These are phyloP conservation scores for Donacobius atricapilla DNA, from an alignment of 2,113 vertebrate genomes.

Conservation along the genomic window DNA sequence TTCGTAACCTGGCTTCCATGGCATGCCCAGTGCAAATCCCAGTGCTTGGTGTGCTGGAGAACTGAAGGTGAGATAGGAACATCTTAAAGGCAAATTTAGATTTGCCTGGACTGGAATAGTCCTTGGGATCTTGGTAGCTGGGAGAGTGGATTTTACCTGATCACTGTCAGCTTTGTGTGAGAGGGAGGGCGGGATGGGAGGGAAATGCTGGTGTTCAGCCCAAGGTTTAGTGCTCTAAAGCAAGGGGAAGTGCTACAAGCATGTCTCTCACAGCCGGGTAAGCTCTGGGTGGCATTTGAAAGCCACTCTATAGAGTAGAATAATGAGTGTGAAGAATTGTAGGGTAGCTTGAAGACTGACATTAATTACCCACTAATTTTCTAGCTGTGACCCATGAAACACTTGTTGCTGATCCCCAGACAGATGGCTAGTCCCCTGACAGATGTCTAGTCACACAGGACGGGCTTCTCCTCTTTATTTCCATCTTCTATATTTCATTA, in stretches of 20 bases:
- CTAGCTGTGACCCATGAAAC: slow-evolving; percentile 19
- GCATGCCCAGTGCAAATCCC: background rate
- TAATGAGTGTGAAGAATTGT: background rate
- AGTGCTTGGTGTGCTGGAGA: background rate
- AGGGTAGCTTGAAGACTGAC: slow-evolving; percentile 23
- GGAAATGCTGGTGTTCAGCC: background rate
- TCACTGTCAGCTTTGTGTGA: background rate
- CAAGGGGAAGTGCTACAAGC: background rate
- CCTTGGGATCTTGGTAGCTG: background rate
- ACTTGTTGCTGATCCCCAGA: slow-evolving; percentile 49
- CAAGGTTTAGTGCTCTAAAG: background rate
- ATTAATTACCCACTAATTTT: slow-evolving; percentile 51
- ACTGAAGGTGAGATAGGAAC: fast-evolving
- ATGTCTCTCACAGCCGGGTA: fast-evolving
- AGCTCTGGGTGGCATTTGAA: background rate
- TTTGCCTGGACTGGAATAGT: background rate
- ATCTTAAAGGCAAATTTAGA: background rate
- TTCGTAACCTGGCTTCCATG: background rate
- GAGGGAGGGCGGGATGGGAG: background rate
- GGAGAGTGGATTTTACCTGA: background rate
- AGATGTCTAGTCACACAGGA: slow-evolving; percentile 57
- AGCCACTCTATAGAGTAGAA: background rate
- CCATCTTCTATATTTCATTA: slow-evolving; percentile 66
- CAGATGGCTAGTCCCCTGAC: slow-evolving; percentile 66
- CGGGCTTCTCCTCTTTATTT: slow-evolving; percentile 48